These are phyloP conservation scores for Dicerorhinus sumatrensis DNA, from an alignment of 2,113 vertebrate genomes.

Conservation along the genomic window DNA sequence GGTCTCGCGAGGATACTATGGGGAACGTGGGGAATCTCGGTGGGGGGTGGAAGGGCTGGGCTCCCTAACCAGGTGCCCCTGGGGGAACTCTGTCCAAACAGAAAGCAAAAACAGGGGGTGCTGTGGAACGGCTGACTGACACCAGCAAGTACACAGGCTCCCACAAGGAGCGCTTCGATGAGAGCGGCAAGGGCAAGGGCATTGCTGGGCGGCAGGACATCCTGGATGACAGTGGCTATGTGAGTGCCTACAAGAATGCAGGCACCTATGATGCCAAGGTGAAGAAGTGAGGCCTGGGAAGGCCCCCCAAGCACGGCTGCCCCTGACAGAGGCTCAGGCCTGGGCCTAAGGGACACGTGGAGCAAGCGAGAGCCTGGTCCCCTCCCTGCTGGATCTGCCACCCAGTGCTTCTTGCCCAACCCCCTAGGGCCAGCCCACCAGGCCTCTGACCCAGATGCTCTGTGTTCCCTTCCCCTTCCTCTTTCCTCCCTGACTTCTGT, in stretches of 20 bases:
- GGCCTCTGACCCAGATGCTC: constrained; percentile 72
- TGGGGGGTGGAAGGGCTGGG: background rate
- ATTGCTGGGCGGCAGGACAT: constrained; percentile 94
- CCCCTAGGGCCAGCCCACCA: constrained; percentile 52
- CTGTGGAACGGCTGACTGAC: constrained; percentile 95
- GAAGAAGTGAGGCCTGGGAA: constrained; percentile 86
- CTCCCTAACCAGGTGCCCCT: background rate
- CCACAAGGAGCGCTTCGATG: constrained; percentile 96
- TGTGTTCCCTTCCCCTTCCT: background rate
- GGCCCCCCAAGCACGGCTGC: background rate
- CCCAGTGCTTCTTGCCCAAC: constrained; percentile 72
- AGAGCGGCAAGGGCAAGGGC: constrained; percentile 93
- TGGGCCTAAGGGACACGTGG: constrained; percentile 43
- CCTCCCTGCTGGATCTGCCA: constrained; percentile 74
- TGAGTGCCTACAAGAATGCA: constrained; percentile 94
- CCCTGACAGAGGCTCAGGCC: constrained; percentile 51
- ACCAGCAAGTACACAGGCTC: constrained; percentile 96
- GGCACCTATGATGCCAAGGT: constrained; percentile 94
- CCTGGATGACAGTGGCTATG: constrained; percentile 95
- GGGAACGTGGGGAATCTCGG: background rate
- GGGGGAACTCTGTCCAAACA: constrained; percentile 78
- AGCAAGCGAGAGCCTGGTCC: constrained; percentile 59
- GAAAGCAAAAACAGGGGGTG: constrained; percentile 93
- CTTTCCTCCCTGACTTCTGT: background rate
- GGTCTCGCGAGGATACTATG: background rate